Evolutionary conservation across 2,797 vertebrate genomes (phyloP).

Genomic region (Xiphorhynchus erythropygius): DNA sequence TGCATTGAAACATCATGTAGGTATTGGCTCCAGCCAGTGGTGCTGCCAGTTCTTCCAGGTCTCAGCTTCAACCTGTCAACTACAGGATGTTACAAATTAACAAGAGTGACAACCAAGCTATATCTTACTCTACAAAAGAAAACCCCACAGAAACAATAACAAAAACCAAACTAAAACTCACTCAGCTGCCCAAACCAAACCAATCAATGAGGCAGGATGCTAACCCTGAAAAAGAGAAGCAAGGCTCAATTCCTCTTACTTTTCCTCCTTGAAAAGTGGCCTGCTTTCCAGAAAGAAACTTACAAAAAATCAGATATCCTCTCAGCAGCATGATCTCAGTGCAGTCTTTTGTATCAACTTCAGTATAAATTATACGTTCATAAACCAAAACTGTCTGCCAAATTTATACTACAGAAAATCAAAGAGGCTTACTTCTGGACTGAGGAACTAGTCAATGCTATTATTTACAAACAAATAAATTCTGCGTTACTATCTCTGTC

Average conservation of each 20-base stretch:
- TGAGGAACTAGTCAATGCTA: neutral
- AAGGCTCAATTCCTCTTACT: neutral
- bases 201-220: neutral
- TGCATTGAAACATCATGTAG: rapidly evolving
- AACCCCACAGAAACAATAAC: neutral
- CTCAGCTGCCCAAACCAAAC: neutral
- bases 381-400: neutral
- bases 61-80: neutral
- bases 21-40: neutral
- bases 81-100: neutral
- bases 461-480: neutral
- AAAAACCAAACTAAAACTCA: neutral
- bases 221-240: neutral
- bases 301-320: neutral
- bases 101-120: neutral
- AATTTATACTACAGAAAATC: neutral
- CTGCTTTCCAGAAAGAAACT: neutral
- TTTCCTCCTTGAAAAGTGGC: neutral
- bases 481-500: neutral
- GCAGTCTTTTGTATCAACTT: neutral
- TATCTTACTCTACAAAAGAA: neutral
- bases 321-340: neutral
- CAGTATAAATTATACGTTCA: neutral
- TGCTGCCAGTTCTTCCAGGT: neutral
- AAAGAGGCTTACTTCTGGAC: neutral